Conservation (phyloP, 2,797 vertebrate genomes). For the Tolypeutes matacus region DNA sequence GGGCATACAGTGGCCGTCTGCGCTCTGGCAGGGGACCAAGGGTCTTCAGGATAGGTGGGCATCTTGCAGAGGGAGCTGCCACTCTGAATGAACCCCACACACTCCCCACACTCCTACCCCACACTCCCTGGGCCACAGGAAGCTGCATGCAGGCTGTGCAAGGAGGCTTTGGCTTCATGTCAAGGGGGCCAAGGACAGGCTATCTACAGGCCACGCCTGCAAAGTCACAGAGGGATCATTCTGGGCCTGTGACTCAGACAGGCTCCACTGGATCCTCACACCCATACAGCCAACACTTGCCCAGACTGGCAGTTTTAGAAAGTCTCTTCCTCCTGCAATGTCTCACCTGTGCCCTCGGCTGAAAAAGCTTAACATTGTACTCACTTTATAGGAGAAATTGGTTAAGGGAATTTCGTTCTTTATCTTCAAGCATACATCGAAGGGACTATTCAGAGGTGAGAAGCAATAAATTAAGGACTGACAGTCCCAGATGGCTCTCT, state of each 20-base stretch:
- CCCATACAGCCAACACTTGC: background rate
- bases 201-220: background rate
- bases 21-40: background rate
- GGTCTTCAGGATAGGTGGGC: background rate
- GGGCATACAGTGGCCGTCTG: background rate
- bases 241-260: background rate
- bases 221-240: background rate
- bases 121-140: background rate
- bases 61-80: background rate
- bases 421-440: background rate
- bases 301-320: background rate
- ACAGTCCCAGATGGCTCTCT: background rate
- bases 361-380: background rate
- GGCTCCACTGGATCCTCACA: background rate
- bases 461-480: background rate
- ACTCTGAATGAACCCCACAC: background rate
- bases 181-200: background rate
- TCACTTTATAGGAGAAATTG: background rate
- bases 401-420: background rate
- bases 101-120: background rate
- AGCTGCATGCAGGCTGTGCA: background rate
- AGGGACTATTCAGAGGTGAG: background rate
- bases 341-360: slow-evolving; percentile 65
- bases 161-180: background rate
- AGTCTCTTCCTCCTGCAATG: background rate